phyloP scores from a whole-genome alignment of 1,140 invertebrate species.

The Drosophila orosa region DNA sequence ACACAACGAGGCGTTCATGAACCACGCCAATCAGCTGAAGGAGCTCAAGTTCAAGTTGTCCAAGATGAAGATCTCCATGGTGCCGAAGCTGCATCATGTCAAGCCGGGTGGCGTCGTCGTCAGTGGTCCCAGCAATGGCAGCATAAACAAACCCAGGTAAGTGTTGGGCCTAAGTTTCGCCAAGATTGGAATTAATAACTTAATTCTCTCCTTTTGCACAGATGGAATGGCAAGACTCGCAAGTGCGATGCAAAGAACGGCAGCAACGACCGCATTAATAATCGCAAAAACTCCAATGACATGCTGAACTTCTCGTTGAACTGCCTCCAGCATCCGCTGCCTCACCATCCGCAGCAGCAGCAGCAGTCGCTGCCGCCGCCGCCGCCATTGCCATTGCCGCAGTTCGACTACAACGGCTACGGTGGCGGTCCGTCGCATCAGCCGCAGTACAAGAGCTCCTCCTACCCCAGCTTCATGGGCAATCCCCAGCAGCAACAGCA shows the following conservation, averaged over 20 bases:
- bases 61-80: slow-evolving; percentile 80
- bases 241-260: slow-evolving; percentile 80
- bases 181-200: not conserved
- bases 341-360: slow-evolving; percentile 65
- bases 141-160: slow-evolving; percentile 77
- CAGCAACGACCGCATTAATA: slow-evolving; percentile 81
- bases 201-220: slow-evolving; percentile 6
- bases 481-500: slow-evolving; percentile 67
- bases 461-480: slow-evolving; percentile 84
- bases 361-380: slow-evolving; percentile 35
- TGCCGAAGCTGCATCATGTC: slow-evolving; percentile 74
- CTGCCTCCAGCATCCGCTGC: slow-evolving; percentile 65
- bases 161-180: not conserved
- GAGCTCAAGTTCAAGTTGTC: slow-evolving; percentile 82
- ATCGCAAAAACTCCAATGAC: slow-evolving; percentile 82
- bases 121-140: slow-evolving; percentile 42
- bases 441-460: slow-evolving; percentile 85
- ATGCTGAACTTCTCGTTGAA: slow-evolving; percentile 75
- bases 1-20: slow-evolving; percentile 83
- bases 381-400: slow-evolving; percentile 38
- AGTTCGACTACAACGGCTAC: slow-evolving; percentile 63
- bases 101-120: slow-evolving; percentile 54
- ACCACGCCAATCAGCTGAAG: slow-evolving; percentile 80
- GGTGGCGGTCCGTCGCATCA: slow-evolving; percentile 52
- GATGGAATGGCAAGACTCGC: slow-evolving; percentile 79